These are phyloP conservation scores for Aegotheles bennettii DNA, from an alignment of 2,113 vertebrate species.

Conservation along the genomic window DNA sequence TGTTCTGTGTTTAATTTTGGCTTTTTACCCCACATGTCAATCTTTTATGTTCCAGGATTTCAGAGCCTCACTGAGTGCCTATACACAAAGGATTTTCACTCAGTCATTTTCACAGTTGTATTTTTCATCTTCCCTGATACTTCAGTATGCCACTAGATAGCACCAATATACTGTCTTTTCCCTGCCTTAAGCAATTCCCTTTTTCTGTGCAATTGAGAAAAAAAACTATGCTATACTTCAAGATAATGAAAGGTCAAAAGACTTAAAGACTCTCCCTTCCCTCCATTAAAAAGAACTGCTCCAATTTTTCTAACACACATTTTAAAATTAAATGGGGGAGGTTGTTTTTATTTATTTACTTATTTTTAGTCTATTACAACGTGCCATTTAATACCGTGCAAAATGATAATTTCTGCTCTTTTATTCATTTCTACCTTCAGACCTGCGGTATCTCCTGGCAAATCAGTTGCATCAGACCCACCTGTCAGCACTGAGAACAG, in stretches of 20 bases:
- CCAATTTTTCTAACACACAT: background rate
- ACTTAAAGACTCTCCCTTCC: background rate
- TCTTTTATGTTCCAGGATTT: background rate
- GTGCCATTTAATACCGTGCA: background rate
- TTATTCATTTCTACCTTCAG: background rate
- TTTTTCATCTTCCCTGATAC: conserved; percentile 41
- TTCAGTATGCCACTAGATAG: conserved; percentile 72
- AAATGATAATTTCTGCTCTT: background rate
- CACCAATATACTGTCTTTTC: conserved; percentile 62
- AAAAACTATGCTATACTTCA: background rate
- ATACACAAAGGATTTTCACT: background rate
- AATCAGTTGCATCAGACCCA: conserved; percentile 55
- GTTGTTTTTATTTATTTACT: background rate
- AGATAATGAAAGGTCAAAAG: conserved; percentile 46
- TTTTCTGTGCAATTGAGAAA: background rate
- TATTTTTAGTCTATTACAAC: background rate
- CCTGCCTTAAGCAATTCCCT: background rate
- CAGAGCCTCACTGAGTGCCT: background rate
- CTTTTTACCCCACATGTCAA: background rate
- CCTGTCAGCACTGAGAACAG: conserved; percentile 85
- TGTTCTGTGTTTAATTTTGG: background rate
- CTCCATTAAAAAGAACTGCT: background rate
- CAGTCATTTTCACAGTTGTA: background rate
- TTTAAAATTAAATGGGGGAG: background rate
- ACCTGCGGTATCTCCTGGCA: background rate